Evolutionary conservation across 1,140 invertebrate species (phyloP).

Genomic region (Tigriopus japonicus): DNA sequence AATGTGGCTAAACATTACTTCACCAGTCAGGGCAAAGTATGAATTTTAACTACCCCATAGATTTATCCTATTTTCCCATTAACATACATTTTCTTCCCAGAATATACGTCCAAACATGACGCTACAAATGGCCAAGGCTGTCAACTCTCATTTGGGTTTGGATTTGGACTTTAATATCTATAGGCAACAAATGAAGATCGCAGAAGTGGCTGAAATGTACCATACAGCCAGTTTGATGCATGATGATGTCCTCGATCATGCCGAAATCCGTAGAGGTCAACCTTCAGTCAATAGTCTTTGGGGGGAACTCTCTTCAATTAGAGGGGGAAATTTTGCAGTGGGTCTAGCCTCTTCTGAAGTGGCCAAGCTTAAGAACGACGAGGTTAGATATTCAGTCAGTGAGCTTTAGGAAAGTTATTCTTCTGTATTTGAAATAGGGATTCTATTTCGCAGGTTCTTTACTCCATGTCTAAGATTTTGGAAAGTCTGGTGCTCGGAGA

Average conservation of each 20-base stretch:
- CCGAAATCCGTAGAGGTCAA: conserved; percentile 84
- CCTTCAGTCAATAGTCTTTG: conserved; percentile 83
- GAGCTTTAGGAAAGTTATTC: neutral
- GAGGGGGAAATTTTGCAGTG: neutral
- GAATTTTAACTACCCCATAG: too few species aligned
- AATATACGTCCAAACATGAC: conserved; percentile 67
- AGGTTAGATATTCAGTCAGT: neutral
- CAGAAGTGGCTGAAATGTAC: conserved; percentile 97
- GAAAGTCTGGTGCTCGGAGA: conserved; percentile 88
- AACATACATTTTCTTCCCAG: too few species aligned
- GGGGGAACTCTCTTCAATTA: conserved; percentile 36
- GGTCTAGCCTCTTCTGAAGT: neutral
- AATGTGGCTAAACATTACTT: too few species aligned
- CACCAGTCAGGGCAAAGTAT: too few species aligned
- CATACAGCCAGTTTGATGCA: conserved; percentile 95
- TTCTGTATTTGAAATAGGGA: neutral
- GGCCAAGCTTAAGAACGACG: neutral
- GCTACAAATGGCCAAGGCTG: conserved; percentile 69
- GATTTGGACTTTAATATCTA: conserved; percentile 30
- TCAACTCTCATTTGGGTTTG: conserved; percentile 52
- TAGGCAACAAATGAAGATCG: conserved; percentile 64
- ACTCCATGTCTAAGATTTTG: conserved; percentile 31
- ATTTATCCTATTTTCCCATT: too few species aligned
- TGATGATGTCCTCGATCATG: conserved; percentile 96
- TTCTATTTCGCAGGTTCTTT: neutral